phyloP scores from a whole-genome alignment of 2,888 invertebrate species.

The Buathra laborator region DNA sequence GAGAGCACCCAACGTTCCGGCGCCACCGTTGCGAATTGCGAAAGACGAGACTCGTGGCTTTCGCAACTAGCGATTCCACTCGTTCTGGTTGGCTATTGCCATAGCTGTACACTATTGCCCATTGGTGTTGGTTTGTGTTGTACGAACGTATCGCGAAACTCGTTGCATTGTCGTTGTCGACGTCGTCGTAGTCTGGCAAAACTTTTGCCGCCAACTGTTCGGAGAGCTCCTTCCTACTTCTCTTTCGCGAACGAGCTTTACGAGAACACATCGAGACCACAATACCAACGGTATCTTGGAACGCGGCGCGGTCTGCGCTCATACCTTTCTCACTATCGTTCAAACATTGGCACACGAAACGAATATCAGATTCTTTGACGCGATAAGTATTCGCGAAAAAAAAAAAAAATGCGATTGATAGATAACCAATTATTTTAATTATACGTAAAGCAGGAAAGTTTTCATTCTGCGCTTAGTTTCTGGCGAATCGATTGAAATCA shows the following conservation, averaged over 20 bases:
- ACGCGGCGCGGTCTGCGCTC: not conserved
- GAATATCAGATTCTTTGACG: not conserved
- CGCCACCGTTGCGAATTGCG: conserved; percentile 56
- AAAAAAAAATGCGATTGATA: not conserved
- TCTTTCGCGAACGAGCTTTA: conserved; percentile 25
- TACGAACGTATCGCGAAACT: not conserved
- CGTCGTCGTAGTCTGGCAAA: conserved; percentile 25
- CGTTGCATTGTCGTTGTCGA: conserved; percentile 44
- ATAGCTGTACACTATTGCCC: not conserved
- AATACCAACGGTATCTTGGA: conserved; percentile 41
- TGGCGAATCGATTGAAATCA: not conserved
- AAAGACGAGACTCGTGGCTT: conserved; percentile 54
- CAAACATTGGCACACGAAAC: not conserved
- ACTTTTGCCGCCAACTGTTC: conserved; percentile 1
- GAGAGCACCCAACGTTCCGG: conserved; percentile 45
- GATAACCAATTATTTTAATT: not conserved
- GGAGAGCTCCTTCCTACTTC: conserved; percentile 38
- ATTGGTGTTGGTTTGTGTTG: not conserved
- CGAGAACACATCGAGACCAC: not conserved
- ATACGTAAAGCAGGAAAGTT: not conserved
- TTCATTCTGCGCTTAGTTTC: not conserved
- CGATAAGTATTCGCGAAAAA: not conserved
- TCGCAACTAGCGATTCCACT: conserved; percentile 49
- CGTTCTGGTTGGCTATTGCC: not conserved
- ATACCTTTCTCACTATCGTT: not conserved